A percentile compares a stretch with the other conserved stretches of the same genome.
Evolutionary conservation across 2,888 invertebrate genomes (phyloP).

Genomic region (Cataglyphis cursor): DNA sequence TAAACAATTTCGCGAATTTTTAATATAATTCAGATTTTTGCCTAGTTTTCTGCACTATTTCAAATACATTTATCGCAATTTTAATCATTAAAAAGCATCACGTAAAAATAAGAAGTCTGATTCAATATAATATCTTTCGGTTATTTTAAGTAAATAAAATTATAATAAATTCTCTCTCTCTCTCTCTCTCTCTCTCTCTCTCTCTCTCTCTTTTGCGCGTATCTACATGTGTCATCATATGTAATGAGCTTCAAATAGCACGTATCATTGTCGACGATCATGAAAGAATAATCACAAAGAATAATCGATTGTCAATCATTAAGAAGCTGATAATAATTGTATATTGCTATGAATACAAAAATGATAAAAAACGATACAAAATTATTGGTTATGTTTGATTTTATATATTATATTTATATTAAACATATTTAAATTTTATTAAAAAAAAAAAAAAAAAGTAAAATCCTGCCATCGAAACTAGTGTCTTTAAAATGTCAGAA

Average conservation of each 20-base stretch:
- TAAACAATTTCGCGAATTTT: neutral
- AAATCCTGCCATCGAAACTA: neutral
- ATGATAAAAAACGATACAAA: neutral
- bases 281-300: neutral
- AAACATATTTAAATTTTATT: neutral
- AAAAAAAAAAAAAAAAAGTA: neutral
- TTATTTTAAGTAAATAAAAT: neutral
- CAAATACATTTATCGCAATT: neutral
- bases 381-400: neutral
- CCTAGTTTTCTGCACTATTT: neutral
- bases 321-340: constrained; percentile 12
- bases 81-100: neutral
- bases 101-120: neutral
- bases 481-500: neutral
- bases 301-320: constrained; percentile 18
- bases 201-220: neutral
- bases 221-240: neutral
- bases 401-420: constrained; percentile 13
- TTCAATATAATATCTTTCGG: neutral
- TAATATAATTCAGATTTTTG: neutral
- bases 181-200: too few species aligned
- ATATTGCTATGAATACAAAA: constrained; percentile 9
- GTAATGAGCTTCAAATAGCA: neutral
- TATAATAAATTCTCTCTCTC: too few species aligned
- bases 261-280: neutral